These are phyloP conservation scores for Hydropsyche tenuis DNA, from an alignment of 1,140 invertebrate species.

Conservation along the genomic window DNA sequence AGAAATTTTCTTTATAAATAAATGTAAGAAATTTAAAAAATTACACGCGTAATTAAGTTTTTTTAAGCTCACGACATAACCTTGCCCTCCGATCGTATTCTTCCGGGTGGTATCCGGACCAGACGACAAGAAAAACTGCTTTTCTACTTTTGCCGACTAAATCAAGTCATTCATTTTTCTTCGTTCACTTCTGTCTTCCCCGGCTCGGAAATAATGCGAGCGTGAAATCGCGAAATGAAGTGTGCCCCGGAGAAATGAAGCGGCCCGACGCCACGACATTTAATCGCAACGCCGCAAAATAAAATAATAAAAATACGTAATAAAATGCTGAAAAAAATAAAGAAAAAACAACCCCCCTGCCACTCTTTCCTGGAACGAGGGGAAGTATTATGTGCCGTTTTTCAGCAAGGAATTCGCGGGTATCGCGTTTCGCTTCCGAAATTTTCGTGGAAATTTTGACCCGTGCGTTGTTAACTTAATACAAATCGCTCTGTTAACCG, in stretches of 20 bases:
- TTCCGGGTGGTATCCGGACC: background rate
- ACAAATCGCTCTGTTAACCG: background rate
- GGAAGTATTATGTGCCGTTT: too few relatives aligned
- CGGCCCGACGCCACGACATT: background rate
- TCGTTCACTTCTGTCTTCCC: background rate
- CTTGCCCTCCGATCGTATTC: too few relatives aligned
- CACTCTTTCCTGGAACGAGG: too few relatives aligned
- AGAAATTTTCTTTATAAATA: too few relatives aligned
- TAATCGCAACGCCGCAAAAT: background rate
- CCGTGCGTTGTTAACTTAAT: background rate
- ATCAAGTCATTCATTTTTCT: slow-evolving; percentile 34
- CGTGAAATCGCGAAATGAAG: slow-evolving; percentile 38
- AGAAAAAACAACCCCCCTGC: too few relatives aligned
- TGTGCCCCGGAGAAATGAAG: slow-evolving; percentile 37
- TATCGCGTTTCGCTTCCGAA: background rate
- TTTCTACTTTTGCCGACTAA: slow-evolving; percentile 1
- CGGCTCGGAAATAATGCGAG: slow-evolving; percentile 10
- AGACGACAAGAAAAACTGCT: too few relatives aligned
- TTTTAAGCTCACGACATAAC: too few relatives aligned
- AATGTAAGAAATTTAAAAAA: too few relatives aligned
- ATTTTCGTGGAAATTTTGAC: background rate
- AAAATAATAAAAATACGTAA: too few relatives aligned
- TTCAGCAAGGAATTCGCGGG: too few relatives aligned
- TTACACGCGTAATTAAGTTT: too few relatives aligned
- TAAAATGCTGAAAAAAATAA: too few relatives aligned